A percentile compares a stretch with the other conserved stretches of the same genome.
Evolutionary conservation across 92 coral and sea anemone genomes (phyloP).

Genomic region (Diadumene lineata): DNA sequence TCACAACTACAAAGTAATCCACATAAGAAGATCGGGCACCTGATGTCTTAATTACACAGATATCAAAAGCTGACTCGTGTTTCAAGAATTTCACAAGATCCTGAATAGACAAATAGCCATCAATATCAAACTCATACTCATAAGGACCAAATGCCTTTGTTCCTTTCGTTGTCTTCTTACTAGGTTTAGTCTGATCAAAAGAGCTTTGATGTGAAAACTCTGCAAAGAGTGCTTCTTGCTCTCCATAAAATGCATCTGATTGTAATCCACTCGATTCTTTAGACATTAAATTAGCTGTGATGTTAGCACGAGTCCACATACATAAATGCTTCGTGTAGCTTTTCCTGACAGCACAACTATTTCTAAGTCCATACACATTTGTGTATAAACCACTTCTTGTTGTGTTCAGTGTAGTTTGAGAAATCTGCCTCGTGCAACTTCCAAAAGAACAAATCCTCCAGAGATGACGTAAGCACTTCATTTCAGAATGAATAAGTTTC

Average conservation of each 20-base stretch:
- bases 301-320: neutral
- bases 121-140: constrained; percentile 33
- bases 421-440: neutral
- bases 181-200: neutral
- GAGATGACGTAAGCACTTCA: neutral
- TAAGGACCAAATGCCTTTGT: constrained; percentile 12
- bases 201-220: neutral
- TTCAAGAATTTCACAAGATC: constrained; percentile 71
- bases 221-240: neutral
- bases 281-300: neutral
- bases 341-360: neutral
- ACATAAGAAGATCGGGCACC: constrained; percentile 83
- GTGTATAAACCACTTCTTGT: neutral
- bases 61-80: constrained; percentile 79
- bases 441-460: neutral
- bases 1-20: constrained; percentile 90
- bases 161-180: neutral
- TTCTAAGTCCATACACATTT: neutral
- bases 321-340: neutral
- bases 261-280: neutral
- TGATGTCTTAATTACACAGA: constrained; percentile 80
- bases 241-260: neutral
- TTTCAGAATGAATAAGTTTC: neutral
- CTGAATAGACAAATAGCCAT: constrained; percentile 62
- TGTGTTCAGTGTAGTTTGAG: neutral